phyloP scores from a whole-genome alignment of 2,797 vertebrate genomes.

The Anguilla anguilla region DNA sequence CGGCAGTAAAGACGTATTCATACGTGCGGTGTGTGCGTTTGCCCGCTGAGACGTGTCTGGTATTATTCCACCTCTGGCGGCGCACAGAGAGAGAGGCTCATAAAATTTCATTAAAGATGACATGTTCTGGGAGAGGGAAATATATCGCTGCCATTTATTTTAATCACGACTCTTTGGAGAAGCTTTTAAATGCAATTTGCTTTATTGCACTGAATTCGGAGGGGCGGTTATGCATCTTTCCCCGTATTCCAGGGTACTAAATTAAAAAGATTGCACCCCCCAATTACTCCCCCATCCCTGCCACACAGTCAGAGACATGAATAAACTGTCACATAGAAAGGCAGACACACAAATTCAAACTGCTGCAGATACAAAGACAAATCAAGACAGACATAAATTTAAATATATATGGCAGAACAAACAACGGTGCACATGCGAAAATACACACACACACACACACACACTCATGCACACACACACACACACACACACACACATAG shows the following conservation, averaged over 20 bases:
- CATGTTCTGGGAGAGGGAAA: constrained; percentile 72
- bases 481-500: background rate
- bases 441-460: background rate
- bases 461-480: background rate
- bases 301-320: background rate
- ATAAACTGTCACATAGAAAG: background rate
- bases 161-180: constrained; percentile 79
- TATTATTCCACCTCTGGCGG: constrained; percentile 89
- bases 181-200: constrained; percentile 77
- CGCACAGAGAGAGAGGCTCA: constrained; percentile 86
- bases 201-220: constrained; percentile 73
- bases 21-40: constrained; percentile 92
- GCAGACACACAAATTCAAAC: constrained; percentile 18
- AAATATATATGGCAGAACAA: background rate
- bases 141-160: constrained; percentile 84
- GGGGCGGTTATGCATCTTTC: constrained; percentile 52
- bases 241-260: constrained; percentile 34
- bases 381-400: background rate
- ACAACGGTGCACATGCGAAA: background rate
- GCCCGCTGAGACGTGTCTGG: constrained; percentile 96
- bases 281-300: constrained; percentile 44
- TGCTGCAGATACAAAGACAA: constrained; percentile 54
- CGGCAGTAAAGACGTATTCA: constrained; percentile 99
- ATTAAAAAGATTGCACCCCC: constrained; percentile 53
- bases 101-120: constrained; percentile 99